Evolutionary conservation across 2,888 invertebrate species (phyloP).

Genomic region (Horisme vitalbata): DNA sequence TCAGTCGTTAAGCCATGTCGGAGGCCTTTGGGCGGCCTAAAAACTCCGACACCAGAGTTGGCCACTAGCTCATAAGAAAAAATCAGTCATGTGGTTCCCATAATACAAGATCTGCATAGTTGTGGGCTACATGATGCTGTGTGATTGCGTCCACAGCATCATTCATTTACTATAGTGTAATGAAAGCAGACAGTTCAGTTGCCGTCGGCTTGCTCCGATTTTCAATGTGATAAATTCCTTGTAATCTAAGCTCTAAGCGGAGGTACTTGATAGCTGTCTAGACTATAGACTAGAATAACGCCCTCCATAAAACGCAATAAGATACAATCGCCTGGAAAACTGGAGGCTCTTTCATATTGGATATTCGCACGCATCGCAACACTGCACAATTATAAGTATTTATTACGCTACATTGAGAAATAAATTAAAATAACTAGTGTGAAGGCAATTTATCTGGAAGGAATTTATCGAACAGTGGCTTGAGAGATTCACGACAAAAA

Average conservation of each 20-base stretch:
- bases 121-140: constrained; percentile 1
- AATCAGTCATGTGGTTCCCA: too few relatives aligned
- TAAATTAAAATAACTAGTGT: too few relatives aligned
- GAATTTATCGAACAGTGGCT: too few relatives aligned
- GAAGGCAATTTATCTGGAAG: too few relatives aligned
- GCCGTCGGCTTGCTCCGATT: constrained; percentile 31
- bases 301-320: constrained; percentile 58
- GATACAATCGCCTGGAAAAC: constrained; percentile 59
- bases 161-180: constrained; percentile 10
- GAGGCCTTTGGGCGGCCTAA: too few relatives aligned
- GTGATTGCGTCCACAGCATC: not conserved
- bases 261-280: constrained; percentile 59
- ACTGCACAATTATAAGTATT: not conserved
- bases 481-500: too few relatives aligned
- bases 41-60: too few relatives aligned
- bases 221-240: constrained; percentile 42
- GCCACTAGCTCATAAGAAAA: too few relatives aligned
- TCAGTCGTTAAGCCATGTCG: too few relatives aligned
- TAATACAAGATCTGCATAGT: too few relatives aligned
- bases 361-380: not conserved
- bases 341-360: not conserved
- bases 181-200: constrained; percentile 15
- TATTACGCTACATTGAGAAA: not conserved
- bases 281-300: constrained; percentile 51
- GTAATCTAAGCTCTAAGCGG: constrained; percentile 58